phyloP scores from a whole-genome alignment of 2,797 vertebrate species.

The Loris lydekkerianus region DNA sequence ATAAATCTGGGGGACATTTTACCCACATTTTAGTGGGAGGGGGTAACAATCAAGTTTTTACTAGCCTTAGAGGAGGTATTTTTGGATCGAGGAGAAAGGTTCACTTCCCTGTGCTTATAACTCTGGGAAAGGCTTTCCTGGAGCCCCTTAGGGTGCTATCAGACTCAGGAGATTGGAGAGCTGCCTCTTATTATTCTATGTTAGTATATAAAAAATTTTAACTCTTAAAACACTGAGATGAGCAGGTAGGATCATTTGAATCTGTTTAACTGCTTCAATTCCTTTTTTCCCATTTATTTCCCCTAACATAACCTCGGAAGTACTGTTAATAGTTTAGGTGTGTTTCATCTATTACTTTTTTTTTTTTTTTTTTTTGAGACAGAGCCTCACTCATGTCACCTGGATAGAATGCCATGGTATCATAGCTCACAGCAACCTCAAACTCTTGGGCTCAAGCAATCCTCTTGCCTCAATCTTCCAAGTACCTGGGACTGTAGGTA shows the following conservation, averaged over 20 bases:
- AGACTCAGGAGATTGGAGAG: background rate
- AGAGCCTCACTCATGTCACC: no score
- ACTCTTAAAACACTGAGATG: background rate
- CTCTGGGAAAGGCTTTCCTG: background rate
- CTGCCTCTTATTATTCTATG: background rate
- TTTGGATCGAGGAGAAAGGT: background rate
- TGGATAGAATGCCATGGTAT: no score
- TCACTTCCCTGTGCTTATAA: background rate
- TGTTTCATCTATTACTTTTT: background rate
- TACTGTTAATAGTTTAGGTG: background rate
- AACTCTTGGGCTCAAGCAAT: no score
- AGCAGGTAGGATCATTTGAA: background rate
- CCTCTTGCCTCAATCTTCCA: no score
- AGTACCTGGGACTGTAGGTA: no score
- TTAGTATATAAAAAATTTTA: background rate
- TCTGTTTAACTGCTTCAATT: background rate
- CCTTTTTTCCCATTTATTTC: background rate
- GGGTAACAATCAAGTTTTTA: background rate
- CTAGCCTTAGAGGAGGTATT: background rate
- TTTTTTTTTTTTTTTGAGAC: no score
- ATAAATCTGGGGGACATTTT: slow-evolving; percentile 19
- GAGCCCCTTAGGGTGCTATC: background rate
- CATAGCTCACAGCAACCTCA: no score
- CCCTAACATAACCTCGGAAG: background rate
- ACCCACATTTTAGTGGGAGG: background rate